Base-by-base conservation (phyloP, 1,140 invertebrate genomes). In the Steinernema khuongi region DNA sequence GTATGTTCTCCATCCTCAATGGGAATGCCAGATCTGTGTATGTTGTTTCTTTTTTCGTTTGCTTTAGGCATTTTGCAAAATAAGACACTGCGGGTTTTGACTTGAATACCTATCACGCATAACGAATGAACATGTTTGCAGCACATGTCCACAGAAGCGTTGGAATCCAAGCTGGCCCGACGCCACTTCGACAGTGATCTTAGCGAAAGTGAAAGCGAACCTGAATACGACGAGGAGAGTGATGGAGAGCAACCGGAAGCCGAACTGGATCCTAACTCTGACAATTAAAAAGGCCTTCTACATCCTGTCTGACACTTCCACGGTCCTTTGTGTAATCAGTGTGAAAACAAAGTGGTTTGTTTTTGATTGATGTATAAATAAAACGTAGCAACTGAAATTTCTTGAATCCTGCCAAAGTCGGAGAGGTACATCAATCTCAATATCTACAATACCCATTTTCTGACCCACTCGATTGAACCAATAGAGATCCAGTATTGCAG, bases 141-240 rank as follows among this genome's bases (percentile, higher is more conserved):
- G 77, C 50, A 71, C 36, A 29, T 79, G 26, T 28, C 77, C 4
- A 70, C 69, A 7, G 75, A 79, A 17, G 22, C 69, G 26, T 50
- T 79, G 17, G 72, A 73, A 4, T 31, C 41, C 14, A 43, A 77
- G 22, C 31, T 79, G 26, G 76, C 74, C 50, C 31, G 70, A 19
- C 67, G 72, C 22, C 71, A 70, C 66, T 79, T 74, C 44, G 73
- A 74, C 60, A 71, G 67, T 2, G 78, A 80, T 7, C 77, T 72
- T 32, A 74, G 68, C 30, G 76, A 79, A 31, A 72, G 71, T 43
- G 67, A 73, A 26, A 79, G 76, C 41, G 76, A 78, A 33, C 32
- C 76, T 22, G 77, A 79, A 31, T 28, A n/a, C 29, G 26, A 43
- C 32, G 71, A 68, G 0, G 75, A 71, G 33, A n/a, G n/a, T n/a